Base-by-base conservation (phyloP, 2,888 invertebrate species). In the Aphelenchoides bicaudatus region DNA sequence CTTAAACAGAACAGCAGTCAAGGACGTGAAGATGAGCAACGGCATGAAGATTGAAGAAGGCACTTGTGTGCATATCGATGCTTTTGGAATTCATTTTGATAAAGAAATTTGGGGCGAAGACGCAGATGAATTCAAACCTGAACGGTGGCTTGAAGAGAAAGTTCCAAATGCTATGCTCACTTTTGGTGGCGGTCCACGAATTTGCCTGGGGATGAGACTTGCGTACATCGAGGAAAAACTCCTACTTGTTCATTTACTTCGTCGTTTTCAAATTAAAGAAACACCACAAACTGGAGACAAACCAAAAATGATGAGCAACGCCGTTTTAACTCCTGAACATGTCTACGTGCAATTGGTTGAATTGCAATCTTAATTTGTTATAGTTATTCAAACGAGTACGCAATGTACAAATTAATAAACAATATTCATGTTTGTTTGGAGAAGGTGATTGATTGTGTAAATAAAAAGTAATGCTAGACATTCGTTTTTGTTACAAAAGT, bases 31-130 rank as follows among this genome's bases (percentile, higher is more conserved):
- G 3, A 27, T 61, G 27, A 59, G 61, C 4, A 31, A 64, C 3
- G 8, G 38, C 16, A 27, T 59, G 16, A 27, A 16, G n/a, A 46
- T 74, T 21, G 67, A 73, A 23, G 57, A 71, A 43, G 74, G 73
- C 8, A 64, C 62, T 1, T 27, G 39, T 10, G 60, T 75, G 2
- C 55, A 59, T 37, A 67, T 69, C 1, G 75, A 75, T 58, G 66
- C 69, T 1, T 62, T 58, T 51, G 48, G 66, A 1, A 28, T 74
- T 23, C 74, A 74, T 31, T 58, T 49, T 39, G 62, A 62, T 43
- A 61, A 67, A 47, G 56, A 67, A n/a, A 54, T 72, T 25, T 74
- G 74, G 73, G 72, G 73, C 39, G 61, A 63, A n/a, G 61, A 72
- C 60, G 71, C 71, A 0, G 63, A 71, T 28, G 61, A 68, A 10